Evolutionary conservation across 2,888 invertebrate genomes (phyloP), one percentile per base, ranked within the genome.

Genomic region (Endotricha flammealis): DNA sequence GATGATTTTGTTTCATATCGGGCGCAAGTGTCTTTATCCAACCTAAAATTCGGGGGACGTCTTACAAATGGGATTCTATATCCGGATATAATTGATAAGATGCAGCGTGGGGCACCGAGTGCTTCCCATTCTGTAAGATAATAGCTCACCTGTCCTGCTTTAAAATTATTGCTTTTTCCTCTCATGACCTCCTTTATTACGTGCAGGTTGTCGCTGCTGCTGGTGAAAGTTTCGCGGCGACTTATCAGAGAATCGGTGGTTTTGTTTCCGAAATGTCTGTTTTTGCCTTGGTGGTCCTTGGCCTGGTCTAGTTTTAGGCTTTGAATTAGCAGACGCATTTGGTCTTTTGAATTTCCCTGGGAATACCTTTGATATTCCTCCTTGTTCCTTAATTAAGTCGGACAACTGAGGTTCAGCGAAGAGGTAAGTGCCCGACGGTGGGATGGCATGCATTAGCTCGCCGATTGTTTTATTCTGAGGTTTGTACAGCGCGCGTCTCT

Each of bases 281-380:
- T 16, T 16, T 6, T 16, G 16, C 6, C 16, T 16, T 6, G 4
- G 6, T 4, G 16, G 4, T 4, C 16, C 16, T 31, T n/a, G n/a
- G n/a, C n/a, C n/a, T n/a, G n/a, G 13, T 36, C 6, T 13, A 25
- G 34, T 9, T 10, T 14, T 11, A 10, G n/a, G 29, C 12, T 27
- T 11, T n/a, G n/a, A 16, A 16, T 32, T 25, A 12, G 3, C 20
- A 12, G 24, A 8, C 12, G 24, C 9, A 25, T n/a, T n/a, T n/a
- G 20, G 17, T n/a, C 13, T 10, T 12, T 34, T 39, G 11, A 7
- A 6, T 32, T 37, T 42, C 12, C 10, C 17, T 5, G 46, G 42
- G 43, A 50, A 50, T 23, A 46, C 11, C 27, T 46, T 48, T 1
- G 24, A 1, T 2, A 31, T 12, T 12, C 28, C 28, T 8, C 28